Conservation (phyloP, 2,113 vertebrate species). For the Alethe diademata region DNA sequence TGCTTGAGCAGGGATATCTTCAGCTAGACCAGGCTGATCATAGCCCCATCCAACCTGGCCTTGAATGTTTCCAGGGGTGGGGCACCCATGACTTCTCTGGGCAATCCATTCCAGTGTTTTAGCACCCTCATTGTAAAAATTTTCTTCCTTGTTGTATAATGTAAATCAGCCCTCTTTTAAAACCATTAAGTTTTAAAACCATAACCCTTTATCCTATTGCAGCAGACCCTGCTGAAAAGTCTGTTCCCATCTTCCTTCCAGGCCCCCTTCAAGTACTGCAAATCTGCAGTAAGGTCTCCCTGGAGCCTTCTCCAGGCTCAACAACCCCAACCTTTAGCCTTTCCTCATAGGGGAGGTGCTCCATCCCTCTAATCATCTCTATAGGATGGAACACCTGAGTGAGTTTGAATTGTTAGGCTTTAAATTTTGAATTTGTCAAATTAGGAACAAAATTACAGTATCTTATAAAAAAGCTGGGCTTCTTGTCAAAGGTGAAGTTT, state of each 20-base stretch:
- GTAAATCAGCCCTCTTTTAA: neutral
- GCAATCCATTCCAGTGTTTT: neutral
- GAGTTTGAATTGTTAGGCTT: neutral
- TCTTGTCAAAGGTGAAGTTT: neutral
- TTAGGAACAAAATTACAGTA: neutral
- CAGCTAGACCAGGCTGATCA: neutral
- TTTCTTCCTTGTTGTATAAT: neutral
- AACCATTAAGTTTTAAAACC: neutral
- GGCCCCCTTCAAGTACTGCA: neutral
- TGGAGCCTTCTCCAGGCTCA: neutral
- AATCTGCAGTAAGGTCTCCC: neutral
- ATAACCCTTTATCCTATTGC: neutral
- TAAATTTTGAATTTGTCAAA: neutral
- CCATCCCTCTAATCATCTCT: neutral
- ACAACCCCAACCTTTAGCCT: neutral
- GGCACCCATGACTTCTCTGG: neutral
- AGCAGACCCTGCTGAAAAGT: neutral
- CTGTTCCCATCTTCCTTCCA: neutral
- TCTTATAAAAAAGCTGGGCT: neutral
- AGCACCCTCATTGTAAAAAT: neutral
- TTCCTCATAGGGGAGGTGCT: neutral
- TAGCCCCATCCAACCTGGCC: neutral
- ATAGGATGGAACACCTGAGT: neutral
- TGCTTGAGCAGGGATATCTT: neutral
- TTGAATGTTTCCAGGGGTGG: neutral